These are phyloP conservation scores for Pomacea canaliculata DNA, from an alignment of 2,888 invertebrate species.

Conservation along the genomic window DNA sequence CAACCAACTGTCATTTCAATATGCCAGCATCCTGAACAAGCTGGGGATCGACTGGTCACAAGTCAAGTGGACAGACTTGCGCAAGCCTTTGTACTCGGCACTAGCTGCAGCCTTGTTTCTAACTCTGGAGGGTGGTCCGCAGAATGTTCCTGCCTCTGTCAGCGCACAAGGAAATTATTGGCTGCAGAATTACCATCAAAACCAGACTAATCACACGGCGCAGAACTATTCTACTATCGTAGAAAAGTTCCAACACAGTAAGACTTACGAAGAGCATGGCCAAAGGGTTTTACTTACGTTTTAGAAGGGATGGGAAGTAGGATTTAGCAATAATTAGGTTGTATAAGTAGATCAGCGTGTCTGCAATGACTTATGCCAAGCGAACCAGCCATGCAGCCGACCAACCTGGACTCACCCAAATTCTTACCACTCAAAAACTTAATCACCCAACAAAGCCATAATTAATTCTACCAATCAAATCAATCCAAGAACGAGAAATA, in stretches of 20 bases:
- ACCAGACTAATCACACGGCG: background rate
- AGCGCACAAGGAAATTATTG: constrained; percentile 16
- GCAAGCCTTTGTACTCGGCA: constrained; percentile 54
- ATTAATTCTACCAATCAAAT: too few relatives aligned
- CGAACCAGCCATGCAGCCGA: too few relatives aligned
- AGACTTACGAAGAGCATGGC: background rate
- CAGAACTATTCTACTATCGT: constrained; percentile 1
- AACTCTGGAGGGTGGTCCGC: constrained; percentile 13
- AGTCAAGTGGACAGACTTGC: constrained; percentile 45
- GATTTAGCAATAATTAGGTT: background rate
- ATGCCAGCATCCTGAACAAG: constrained; percentile 31
- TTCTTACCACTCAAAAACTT: background rate
- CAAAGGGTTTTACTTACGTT: too few relatives aligned
- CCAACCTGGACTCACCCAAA: background rate
- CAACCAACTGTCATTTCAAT: constrained; percentile 17
- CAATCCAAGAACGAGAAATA: too few relatives aligned
- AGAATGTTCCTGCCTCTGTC: constrained; percentile 8
- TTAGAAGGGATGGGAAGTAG: too few relatives aligned
- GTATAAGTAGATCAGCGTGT: background rate
- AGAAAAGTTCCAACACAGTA: constrained; percentile 10
- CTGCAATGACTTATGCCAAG: too few relatives aligned
- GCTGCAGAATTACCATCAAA: constrained; percentile 10
- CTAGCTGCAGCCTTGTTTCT: constrained; percentile 21
- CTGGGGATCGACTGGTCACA: constrained; percentile 51
- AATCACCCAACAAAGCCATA: too few relatives aligned